Evolutionary conservation across 35 echinoderm and acorn worm species (phyloP).

Genomic region (Eucidaris tribuloides): DNA sequence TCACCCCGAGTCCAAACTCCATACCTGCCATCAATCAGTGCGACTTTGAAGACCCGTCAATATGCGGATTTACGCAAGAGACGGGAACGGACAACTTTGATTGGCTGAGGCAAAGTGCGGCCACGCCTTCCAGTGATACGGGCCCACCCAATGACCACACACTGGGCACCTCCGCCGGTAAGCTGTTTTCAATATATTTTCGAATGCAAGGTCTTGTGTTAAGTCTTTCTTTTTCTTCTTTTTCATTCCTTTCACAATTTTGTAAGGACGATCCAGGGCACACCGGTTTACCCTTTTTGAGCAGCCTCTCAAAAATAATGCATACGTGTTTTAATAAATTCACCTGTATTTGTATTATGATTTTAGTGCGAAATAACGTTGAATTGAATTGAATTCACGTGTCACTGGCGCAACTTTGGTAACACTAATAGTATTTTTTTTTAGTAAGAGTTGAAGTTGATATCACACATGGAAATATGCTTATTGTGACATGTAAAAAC

Average conservation of each 20-base stretch:
- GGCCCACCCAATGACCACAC: constrained; percentile 76
- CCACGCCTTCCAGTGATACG: constrained; percentile 26
- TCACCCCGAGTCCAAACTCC: background rate
- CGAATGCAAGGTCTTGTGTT: background rate
- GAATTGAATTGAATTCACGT: no score
- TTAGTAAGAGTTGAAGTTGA: no score
- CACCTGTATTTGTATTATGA: background rate
- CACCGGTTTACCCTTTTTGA: background rate
- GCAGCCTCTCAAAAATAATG: background rate
- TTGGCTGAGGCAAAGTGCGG: constrained; percentile 54
- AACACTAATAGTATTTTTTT: no score
- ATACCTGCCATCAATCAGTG: constrained; percentile 29
- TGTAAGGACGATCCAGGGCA: background rate
- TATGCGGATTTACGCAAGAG: constrained; percentile 59
- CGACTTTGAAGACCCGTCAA: constrained; percentile 50
- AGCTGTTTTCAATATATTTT: background rate
- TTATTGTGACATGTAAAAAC: no score
- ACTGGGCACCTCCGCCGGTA: constrained; percentile 44
- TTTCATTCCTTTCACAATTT: background rate
- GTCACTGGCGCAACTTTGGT: no score
- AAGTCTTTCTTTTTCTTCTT: background rate
- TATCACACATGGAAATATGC: no score
- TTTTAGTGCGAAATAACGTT: constrained; percentile 40
- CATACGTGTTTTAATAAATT: background rate
- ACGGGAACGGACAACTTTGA: constrained; percentile 53